These are phyloP conservation scores for Gila orcuttii DNA, from an alignment of 2,113 vertebrate genomes.

Conservation along the genomic window DNA sequence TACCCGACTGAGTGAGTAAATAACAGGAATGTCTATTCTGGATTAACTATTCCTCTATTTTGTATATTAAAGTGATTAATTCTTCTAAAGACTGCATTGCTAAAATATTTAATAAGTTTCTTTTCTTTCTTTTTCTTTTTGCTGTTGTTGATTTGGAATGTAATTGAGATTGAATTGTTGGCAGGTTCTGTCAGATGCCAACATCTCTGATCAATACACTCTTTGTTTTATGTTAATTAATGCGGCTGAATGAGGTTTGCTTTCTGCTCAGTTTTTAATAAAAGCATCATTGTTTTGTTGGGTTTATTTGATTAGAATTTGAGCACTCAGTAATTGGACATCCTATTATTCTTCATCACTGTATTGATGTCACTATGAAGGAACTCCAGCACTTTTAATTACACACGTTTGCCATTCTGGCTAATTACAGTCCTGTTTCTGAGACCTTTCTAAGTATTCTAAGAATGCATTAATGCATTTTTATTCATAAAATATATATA, in stretches of 20 bases:
- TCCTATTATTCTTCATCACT: conserved; percentile 43
- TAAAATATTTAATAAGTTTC: background rate
- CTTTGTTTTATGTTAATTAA: conserved; percentile 53
- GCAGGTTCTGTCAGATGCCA: conserved; percentile 13
- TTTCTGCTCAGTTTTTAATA: background rate
- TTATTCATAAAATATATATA: too few species aligned
- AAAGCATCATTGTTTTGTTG: conserved; percentile 16
- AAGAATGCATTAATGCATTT: too few species aligned
- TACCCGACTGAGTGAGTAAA: background rate
- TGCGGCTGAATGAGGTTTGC: conserved; percentile 1
- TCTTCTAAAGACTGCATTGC: background rate
- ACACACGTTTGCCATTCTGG: conserved; percentile 31
- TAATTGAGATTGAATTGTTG: background rate
- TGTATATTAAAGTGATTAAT: background rate
- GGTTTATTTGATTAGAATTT: conserved; percentile 55
- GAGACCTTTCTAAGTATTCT: background rate
- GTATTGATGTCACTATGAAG: conserved; percentile 44
- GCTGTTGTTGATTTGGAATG: conserved; percentile 4
- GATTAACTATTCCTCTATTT: background rate
- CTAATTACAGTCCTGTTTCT: conserved; percentile 2
- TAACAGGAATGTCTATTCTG: background rate
- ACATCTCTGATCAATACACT: conserved; percentile 19
- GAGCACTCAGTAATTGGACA: conserved; percentile 51
- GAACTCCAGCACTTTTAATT: conserved; percentile 43
- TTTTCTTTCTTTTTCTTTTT: background rate